Percentiles rank a stretch among this genome's conserved stretches.
Evolutionary conservation across 2,888 invertebrate species (phyloP).

Genomic region (Isoperla grammatica): DNA sequence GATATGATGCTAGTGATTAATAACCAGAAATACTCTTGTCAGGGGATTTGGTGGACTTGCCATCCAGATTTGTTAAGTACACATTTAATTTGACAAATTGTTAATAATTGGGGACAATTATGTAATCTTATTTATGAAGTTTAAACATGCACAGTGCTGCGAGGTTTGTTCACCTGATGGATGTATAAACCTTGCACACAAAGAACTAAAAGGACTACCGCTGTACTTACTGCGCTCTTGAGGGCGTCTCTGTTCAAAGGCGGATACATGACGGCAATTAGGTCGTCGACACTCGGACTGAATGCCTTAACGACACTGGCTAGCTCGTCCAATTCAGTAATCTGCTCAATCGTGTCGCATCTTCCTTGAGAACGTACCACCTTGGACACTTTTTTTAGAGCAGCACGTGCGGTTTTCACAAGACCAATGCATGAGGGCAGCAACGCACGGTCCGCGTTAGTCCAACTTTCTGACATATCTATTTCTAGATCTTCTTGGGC

Average conservation of each 20-base stretch:
- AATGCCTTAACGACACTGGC: slow-evolving; percentile 16
- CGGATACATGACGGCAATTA: slow-evolving; percentile 29
- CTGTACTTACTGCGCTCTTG: slow-evolving; percentile 25
- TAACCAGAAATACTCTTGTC: too few relatives aligned
- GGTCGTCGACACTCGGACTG: slow-evolving; percentile 31
- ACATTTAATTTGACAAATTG: too few relatives aligned
- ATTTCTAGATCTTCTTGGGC: slow-evolving; percentile 13
- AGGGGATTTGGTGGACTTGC: too few relatives aligned
- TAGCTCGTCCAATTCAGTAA: slow-evolving; percentile 28
- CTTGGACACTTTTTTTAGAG: slow-evolving; percentile 19
- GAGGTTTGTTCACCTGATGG: too few relatives aligned
- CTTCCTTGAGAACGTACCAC: slow-evolving; percentile 21
- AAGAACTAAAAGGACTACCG: too few relatives aligned
- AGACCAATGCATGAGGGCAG: slow-evolving; percentile 28
- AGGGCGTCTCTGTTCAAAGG: slow-evolving; percentile 27
- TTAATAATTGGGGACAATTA: too few relatives aligned
- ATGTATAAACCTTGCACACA: too few relatives aligned
- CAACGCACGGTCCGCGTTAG: slow-evolving; percentile 26
- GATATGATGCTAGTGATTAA: too few relatives aligned
- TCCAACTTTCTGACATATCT: slow-evolving; percentile 27
- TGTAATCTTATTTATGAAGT: too few relatives aligned
- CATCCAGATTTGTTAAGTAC: too few relatives aligned
- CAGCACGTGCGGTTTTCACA: slow-evolving; percentile 29
- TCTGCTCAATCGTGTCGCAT: slow-evolving; percentile 22
- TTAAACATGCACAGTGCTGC: too few relatives aligned